Base-by-base conservation (phyloP, 2,888 invertebrate genomes). In the Aporophyla nigra region DNA sequence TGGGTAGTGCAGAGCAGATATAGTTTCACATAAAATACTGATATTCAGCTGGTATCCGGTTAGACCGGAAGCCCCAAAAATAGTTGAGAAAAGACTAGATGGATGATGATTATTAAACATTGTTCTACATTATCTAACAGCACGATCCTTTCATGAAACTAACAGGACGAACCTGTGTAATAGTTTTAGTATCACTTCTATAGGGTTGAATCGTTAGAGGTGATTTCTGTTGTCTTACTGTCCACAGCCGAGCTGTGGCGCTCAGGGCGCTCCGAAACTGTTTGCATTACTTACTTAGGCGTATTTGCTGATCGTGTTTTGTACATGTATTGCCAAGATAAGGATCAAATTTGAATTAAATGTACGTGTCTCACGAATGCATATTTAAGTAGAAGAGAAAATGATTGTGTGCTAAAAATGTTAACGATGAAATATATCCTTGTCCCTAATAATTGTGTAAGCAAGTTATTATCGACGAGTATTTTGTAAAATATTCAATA, bases 301-400 rank as follows among this genome's bases (percentile, higher is more conserved):
- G 82, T 87, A 88, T 87, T 87, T 84, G 79, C 84, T 86, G 88
- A 88, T 87, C 87, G 84, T 85, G 82, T 86, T 86, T 82, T 78
- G 79, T 76, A 81, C 77, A 84, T 85, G 80, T 85, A 85, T 85
- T 81, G 75, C 73, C 65, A 58, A 83, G 71, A 83, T 88, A 72
- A 78, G 82, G 67, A 80, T 75, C 77, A 76, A 67, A 78, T 86
- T 85, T 85, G 76, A 88, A 82, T 81, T 75, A 76, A 73, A 40
- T 71, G 68, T 53, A 78, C 74, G 78, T 71, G 62, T 43, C 24
- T 53, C 5, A 33, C 7, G 27, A 61, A 56, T 53, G 21, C 12
- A 53, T 71, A 73, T 65, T 71, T 74, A 73, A 56, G 12, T 61
- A 27, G 24, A 59, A 4, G 19, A 51, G 2, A 7, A 24, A 33